Conservation (phyloP, 2,113 vertebrate genomes). For the Ammospiza caudacuta region DNA sequence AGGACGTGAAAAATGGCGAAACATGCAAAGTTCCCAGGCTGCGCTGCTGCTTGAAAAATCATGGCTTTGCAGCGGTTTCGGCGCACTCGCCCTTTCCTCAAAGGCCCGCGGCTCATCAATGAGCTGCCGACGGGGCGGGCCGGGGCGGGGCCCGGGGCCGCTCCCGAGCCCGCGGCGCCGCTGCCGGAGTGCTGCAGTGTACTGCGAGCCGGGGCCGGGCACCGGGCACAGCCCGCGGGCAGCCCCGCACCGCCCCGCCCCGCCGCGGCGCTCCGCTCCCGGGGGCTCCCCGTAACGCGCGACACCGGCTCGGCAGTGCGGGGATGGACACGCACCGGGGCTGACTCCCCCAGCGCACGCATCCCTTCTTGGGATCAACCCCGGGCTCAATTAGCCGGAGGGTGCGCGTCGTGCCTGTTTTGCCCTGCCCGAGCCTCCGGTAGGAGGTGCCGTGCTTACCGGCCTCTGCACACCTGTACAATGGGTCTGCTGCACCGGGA, state of each 20-base stretch:
- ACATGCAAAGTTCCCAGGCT: slow-evolving; percentile 70
- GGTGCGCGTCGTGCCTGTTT: neutral
- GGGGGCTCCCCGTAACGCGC: neutral
- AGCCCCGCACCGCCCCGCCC: no score
- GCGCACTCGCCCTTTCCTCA: slow-evolving; percentile 45
- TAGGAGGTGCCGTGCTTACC: neutral
- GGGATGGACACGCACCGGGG: neutral
- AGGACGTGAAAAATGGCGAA: slow-evolving; percentile 74
- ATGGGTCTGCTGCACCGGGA: neutral
- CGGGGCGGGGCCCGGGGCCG: neutral
- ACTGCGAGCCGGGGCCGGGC: neutral
- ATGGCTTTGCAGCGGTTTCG: slow-evolving; percentile 50
- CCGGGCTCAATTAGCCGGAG: neutral
- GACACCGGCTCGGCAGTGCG: neutral
- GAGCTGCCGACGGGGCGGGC: neutral
- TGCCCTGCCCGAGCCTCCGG: neutral
- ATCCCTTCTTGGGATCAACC: neutral
- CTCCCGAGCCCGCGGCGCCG: neutral
- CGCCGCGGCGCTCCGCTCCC: rapidly evolving
- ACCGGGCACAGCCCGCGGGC: no score
- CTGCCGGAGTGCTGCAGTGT: neutral
- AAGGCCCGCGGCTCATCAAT: slow-evolving; percentile 35
- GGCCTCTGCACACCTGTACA: neutral
- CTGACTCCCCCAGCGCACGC: neutral
- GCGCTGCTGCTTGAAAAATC: slow-evolving; percentile 53